Conservation (phyloP, 2,797 vertebrate genomes). For the Hippoglossus hippoglossus region DNA sequence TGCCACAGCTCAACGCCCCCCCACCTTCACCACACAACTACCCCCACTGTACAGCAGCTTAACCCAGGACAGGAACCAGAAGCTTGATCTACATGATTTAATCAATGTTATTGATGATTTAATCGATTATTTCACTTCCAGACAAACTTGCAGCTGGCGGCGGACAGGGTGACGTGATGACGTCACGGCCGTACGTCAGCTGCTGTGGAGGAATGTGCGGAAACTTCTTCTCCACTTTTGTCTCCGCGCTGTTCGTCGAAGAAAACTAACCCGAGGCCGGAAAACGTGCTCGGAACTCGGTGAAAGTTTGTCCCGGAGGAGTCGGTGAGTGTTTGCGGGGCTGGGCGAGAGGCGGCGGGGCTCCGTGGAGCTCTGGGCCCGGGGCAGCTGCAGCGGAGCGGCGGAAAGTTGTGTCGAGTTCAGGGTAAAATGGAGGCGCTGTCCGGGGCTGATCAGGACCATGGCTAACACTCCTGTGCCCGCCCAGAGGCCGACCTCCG, state of each 20-base stretch:
- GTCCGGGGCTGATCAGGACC: constrained; percentile 92
- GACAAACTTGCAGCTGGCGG: neutral
- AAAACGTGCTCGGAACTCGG: constrained; percentile 9
- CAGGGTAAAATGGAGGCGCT: constrained; percentile 87
- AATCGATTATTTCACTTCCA: no score
- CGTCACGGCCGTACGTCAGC: constrained; percentile 68
- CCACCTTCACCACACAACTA: no score
- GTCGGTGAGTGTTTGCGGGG: constrained; percentile 29
- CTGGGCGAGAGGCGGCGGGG: fast-evolving
- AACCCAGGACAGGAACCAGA: no score
- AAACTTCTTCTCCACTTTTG: constrained; percentile 71
- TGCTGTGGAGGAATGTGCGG: constrained; percentile 86
- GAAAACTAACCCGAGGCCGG: constrained; percentile 5
- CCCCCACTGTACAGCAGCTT: no score
- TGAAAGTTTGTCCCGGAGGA: constrained; percentile 25
- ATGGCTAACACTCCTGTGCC: constrained; percentile 79
- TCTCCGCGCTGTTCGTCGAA: constrained; percentile 46
- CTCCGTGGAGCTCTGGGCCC: neutral
- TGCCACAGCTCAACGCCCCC: no score
- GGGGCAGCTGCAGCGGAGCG: neutral
- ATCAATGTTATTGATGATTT: no score
- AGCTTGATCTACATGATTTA: no score
- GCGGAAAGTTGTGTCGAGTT: constrained; percentile 60
- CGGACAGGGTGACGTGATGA: constrained; percentile 60
- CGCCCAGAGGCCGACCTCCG: neutral